Conservation (phyloP, 2,113 vertebrate species). For the Zosterops borbonicus region DNA sequence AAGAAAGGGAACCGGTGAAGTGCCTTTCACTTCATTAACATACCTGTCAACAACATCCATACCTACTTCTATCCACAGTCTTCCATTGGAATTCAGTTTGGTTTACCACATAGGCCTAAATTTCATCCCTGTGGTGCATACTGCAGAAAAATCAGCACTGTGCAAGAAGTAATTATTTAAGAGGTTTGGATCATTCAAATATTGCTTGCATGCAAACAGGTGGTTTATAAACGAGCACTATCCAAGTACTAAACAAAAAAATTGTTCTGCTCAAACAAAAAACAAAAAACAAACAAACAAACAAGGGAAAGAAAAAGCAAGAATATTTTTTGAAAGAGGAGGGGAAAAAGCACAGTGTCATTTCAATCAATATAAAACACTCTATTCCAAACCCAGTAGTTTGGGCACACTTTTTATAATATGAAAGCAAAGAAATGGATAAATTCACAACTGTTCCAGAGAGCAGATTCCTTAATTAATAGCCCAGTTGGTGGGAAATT, state of each 20-base stretch:
- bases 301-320: not conserved
- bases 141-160: not conserved
- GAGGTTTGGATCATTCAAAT: not conserved
- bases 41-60: not conserved
- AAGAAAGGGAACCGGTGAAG: not conserved
- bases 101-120: not conserved
- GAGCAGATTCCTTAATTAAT: not conserved
- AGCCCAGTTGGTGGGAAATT: not conserved
- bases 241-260: not conserved
- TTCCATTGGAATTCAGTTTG: not conserved
- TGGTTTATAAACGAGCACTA: not conserved
- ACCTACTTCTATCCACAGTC: not conserved
- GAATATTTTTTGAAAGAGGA: not conserved
- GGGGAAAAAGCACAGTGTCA: not conserved
- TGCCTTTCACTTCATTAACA: conserved; percentile 8
- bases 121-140: not conserved
- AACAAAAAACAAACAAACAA: too few species aligned
- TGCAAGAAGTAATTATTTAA: not conserved
- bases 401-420: not conserved
- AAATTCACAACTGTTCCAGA: not conserved
- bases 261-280: not conserved
- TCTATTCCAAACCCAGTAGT: not conserved
- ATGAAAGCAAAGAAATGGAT: not conserved
- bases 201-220: not conserved
- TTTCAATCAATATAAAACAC: not conserved